phyloP scores from a whole-genome alignment of 2,113 vertebrate genomes.

The Hippocampus mohnikei region DNA sequence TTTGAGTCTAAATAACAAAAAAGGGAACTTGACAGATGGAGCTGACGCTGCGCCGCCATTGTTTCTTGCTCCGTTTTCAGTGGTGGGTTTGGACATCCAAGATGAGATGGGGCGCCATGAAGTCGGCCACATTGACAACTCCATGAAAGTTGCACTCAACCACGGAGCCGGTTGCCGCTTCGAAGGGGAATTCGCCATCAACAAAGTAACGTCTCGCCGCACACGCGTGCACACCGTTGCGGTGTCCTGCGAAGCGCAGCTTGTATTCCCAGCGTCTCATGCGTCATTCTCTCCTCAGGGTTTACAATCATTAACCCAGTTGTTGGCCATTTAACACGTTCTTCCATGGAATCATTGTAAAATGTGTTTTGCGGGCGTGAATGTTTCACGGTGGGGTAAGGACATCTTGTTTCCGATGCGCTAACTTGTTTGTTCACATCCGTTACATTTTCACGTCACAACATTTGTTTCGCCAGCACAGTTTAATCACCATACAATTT shows the following conservation, averaged over 20 bases:
- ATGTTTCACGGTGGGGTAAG: constrained; percentile 14
- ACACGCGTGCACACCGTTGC: neutral
- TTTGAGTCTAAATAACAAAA: neutral
- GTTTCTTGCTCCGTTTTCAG: constrained; percentile 54
- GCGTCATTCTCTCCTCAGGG: constrained; percentile 51
- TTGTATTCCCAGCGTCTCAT: constrained; percentile 9
- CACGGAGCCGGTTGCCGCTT: constrained; percentile 90
- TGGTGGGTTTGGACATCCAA: constrained; percentile 97
- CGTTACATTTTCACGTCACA: neutral
- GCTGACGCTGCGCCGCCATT: neutral
- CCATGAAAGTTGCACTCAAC: constrained; percentile 90
- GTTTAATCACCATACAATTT: neutral
- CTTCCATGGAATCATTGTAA: constrained; percentile 16
- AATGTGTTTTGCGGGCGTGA: constrained; percentile 5
- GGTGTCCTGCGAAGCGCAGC: constrained; percentile 3
- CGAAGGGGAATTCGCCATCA: constrained; percentile 94
- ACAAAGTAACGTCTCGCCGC: constrained; percentile 79
- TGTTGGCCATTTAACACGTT: constrained; percentile 32
- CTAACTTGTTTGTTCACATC: constrained; percentile 27
- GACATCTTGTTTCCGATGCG: constrained; percentile 29
- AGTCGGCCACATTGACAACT: constrained; percentile 97
- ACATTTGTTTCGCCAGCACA: neutral
- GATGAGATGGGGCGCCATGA: constrained; percentile 99
- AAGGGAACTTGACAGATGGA: neutral
- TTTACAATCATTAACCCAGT: constrained; percentile 58